These are phyloP conservation scores for Pogonus chalceus DNA, from an alignment of 1,140 invertebrate genomes.

Conservation along the genomic window DNA sequence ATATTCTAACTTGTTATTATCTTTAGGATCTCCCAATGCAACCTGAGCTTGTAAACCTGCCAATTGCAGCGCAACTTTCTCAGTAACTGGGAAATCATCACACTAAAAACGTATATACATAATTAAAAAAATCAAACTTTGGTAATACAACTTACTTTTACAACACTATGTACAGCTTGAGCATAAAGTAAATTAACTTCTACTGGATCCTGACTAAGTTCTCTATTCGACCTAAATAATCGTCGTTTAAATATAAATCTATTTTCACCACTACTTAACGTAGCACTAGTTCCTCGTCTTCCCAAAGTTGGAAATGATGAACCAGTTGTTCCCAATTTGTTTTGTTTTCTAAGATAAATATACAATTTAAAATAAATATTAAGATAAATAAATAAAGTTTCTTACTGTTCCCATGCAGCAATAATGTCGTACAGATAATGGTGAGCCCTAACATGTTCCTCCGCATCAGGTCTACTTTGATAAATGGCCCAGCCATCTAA, in stretches of 20 bases:
- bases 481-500: slow-evolving; percentile 92
- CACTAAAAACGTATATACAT: slow-evolving; percentile 43
- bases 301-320: slow-evolving; percentile 45
- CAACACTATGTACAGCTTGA: slow-evolving; percentile 88
- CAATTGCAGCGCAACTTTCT: slow-evolving; percentile 87
- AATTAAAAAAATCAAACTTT: slow-evolving; percentile 4
- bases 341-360: slow-evolving; percentile 45
- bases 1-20: slow-evolving; percentile 55
- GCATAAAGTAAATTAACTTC: slow-evolving; percentile 92
- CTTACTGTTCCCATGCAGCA: slow-evolving; percentile 84
- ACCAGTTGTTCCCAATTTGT: slow-evolving; percentile 44
- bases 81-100: slow-evolving; percentile 90
- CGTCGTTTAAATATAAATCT: slow-evolving; percentile 87
- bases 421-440: slow-evolving; percentile 92
- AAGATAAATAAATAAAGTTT: not conserved
- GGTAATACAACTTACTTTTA: slow-evolving; percentile 57
- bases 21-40: slow-evolving; percentile 75
- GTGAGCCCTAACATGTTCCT: slow-evolving; percentile 86
- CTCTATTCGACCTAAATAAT: slow-evolving; percentile 75
- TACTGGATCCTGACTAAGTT: slow-evolving; percentile 91
- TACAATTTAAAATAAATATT: not conserved
- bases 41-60: slow-evolving; percentile 92
- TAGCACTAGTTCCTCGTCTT: slow-evolving; percentile 42
- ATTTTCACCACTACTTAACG: slow-evolving; percentile 75
- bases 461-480: slow-evolving; percentile 70